Percentiles rank a stretch among this genome's conserved stretches.
Evolutionary conservation across 2,888 invertebrate genomes (phyloP).

Genomic region (Sphaeridia pumilis): DNA sequence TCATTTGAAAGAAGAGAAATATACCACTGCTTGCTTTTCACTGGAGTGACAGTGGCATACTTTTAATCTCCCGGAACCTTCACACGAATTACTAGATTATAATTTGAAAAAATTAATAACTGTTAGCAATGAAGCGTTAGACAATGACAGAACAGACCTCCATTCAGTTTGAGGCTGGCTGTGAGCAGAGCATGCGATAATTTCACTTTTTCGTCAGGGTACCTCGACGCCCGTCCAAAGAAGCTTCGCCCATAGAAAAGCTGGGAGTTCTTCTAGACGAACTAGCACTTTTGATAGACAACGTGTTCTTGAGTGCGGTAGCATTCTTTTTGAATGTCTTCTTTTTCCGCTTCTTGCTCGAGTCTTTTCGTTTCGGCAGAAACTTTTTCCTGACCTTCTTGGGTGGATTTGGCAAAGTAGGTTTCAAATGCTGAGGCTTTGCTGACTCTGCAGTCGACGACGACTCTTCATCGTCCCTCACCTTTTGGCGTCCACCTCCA

Average conservation of each 20-base stretch:
- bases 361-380: conserved; percentile 29
- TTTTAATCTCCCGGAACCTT: no score
- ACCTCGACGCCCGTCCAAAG: background rate
- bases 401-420: conserved; percentile 22
- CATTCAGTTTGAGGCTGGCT: no score
- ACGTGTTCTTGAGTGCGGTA: conserved; percentile 24
- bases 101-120: no score
- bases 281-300: conserved; percentile 31
- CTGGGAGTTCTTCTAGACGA: conserved; percentile 28
- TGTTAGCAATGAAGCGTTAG: no score
- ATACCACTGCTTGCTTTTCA: no score
- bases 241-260: conserved; percentile 23
- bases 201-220: background rate
- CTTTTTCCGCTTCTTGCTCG: conserved; percentile 32
- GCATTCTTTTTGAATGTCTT: conserved; percentile 34
- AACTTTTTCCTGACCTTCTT: conserved; percentile 35
- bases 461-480: conserved; percentile 26
- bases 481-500: conserved; percentile 18
- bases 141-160: no score
- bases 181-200: no score
- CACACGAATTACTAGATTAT: no score
- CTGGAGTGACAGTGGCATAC: no score
- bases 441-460: no score
- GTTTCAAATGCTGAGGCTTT: conserved; percentile 13
- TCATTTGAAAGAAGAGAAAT: no score